Percentiles rank a stretch among this genome's conserved stretches.
phyloP scores from a whole-genome alignment of 2,113 vertebrate species.

The Neodon shergylaensis region DNA sequence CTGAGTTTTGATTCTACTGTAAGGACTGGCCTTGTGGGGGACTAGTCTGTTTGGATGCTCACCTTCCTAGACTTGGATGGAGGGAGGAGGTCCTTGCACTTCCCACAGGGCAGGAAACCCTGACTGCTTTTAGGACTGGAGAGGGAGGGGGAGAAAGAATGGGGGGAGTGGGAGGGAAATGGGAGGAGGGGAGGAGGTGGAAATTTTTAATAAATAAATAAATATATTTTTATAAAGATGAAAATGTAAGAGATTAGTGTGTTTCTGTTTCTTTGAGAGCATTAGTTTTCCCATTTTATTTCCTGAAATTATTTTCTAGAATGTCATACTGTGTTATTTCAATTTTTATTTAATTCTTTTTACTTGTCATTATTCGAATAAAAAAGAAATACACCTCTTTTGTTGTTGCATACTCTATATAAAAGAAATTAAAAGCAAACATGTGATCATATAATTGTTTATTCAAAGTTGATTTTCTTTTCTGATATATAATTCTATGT shows the following conservation, averaged over 20 bases:
- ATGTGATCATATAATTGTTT: slow-evolving; percentile 67
- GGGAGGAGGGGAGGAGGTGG: no score
- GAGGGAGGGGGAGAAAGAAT: no score
- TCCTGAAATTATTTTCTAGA: neutral
- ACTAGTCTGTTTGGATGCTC: no score
- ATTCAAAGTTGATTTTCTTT: slow-evolving; percentile 46
- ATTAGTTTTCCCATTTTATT: neutral
- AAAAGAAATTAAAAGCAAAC: slow-evolving; percentile 68
- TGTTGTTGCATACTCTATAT: slow-evolving; percentile 65
- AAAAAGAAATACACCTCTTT: slow-evolving; percentile 60
- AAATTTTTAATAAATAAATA: no score
- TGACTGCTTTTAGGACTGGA: no score
- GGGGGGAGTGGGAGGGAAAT: no score
- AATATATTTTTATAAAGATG: neutral
- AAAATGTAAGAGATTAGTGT: neutral
- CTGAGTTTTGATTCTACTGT: no score
- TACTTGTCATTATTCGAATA: slow-evolving; percentile 17
- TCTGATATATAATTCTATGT: slow-evolving; percentile 68
- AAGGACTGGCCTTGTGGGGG: no score
- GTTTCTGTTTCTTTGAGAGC: neutral
- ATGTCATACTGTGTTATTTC: neutral
- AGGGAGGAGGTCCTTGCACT: no score
- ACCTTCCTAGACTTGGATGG: no score
- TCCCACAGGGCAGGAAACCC: no score
- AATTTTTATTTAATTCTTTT: neutral